These are phyloP conservation scores for Cassiopea andromeda DNA, from an alignment of 30 jellyfish, hydroid and myxozoan species.

Conservation along the genomic window DNA sequence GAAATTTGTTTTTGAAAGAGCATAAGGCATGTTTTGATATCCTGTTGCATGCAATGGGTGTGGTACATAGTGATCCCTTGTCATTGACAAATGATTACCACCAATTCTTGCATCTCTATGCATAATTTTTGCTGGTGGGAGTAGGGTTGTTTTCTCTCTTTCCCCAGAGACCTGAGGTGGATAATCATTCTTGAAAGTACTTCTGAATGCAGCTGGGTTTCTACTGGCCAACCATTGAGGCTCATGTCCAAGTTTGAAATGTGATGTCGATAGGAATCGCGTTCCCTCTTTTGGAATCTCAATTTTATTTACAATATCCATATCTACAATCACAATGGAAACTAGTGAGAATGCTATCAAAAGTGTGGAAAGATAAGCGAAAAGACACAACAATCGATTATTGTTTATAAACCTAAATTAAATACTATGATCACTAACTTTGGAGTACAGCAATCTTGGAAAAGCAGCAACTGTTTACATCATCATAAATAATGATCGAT, in stretches of 20 bases:
- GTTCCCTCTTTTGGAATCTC: slow-evolving; percentile 66
- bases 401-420: no score
- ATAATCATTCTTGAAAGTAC: slow-evolving; percentile 82
- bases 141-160: slow-evolving; percentile 46
- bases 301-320: slow-evolving; percentile 52
- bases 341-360: not conserved
- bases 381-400: not conserved
- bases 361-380: not conserved
- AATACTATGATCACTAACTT: no score
- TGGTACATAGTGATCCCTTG: slow-evolving; percentile 75
- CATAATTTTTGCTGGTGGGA: slow-evolving; percentile 84
- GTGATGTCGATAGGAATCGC: slow-evolving; percentile 72
- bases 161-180: slow-evolving; percentile 60
- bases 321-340: not conserved
- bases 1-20: slow-evolving; percentile 82
- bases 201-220: slow-evolving; percentile 70
- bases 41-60: slow-evolving; percentile 41
- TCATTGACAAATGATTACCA: slow-evolving; percentile 69
- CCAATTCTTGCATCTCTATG: slow-evolving; percentile 64
- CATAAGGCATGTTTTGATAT: slow-evolving; percentile 58
- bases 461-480: no score
- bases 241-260: slow-evolving; percentile 81
- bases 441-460: no score
- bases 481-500: no score
- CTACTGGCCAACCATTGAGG: slow-evolving; percentile 63